Evolutionary conservation across 2,888 invertebrate genomes (phyloP).

Genomic region (Carabus problematicus): DNA sequence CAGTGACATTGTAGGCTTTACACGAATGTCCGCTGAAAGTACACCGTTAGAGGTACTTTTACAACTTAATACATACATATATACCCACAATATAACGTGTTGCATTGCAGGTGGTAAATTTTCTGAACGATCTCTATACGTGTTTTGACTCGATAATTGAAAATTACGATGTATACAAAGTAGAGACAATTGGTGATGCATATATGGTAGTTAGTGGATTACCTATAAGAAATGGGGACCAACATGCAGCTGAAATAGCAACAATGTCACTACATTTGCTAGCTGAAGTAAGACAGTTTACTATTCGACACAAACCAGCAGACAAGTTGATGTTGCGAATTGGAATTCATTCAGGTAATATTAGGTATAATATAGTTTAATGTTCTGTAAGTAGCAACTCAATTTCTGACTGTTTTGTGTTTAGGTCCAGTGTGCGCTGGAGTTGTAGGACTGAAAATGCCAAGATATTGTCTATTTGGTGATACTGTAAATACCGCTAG

Average conservation of each 20-base stretch:
- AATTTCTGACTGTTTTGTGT: conserved; percentile 43
- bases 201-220: conserved; percentile 93
- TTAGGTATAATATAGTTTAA: conserved; percentile 14
- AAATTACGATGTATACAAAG: conserved; percentile 93
- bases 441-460: conserved; percentile 93
- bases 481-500: conserved; percentile 93
- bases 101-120: conserved; percentile 82
- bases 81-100: not conserved
- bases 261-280: conserved; percentile 90
- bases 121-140: conserved; percentile 93
- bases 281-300: conserved; percentile 83
- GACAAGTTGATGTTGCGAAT: conserved; percentile 86
- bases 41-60: conserved; percentile 78
- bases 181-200: conserved; percentile 90
- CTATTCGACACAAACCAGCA: conserved; percentile 85
- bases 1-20: conserved; percentile 94
- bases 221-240: conserved; percentile 85
- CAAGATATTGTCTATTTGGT: conserved; percentile 89
- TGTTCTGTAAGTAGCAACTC: not conserved
- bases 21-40: conserved; percentile 90
- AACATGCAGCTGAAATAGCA: conserved; percentile 92
- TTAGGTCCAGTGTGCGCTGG: conserved; percentile 90
- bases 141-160: conserved; percentile 94
- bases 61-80: conserved; percentile 8
- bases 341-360: conserved; percentile 85